These are phyloP conservation scores for Fragum fragum DNA, from an alignment of 2,888 invertebrate species.

Conservation along the genomic window DNA sequence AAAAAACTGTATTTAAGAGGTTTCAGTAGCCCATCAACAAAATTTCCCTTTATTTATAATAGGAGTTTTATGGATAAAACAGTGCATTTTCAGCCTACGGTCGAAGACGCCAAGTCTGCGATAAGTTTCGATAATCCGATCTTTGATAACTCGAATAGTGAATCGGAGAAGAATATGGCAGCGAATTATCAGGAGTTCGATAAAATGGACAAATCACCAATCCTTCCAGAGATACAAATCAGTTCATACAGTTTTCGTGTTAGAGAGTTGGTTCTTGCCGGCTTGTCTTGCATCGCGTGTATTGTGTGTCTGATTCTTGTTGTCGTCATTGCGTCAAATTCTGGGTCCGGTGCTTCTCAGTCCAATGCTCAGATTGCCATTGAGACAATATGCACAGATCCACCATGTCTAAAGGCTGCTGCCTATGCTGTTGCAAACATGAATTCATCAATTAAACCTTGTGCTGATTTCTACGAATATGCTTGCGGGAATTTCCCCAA, in stretches of 20 bases:
- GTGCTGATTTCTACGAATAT: slow-evolving; percentile 87
- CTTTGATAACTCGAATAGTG: not conserved
- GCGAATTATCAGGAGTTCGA: slow-evolving; percentile 77
- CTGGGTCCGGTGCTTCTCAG: slow-evolving; percentile 7
- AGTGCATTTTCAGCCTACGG: slow-evolving; percentile 32
- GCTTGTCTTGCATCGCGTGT: slow-evolving; percentile 64
- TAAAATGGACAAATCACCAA: slow-evolving; percentile 70
- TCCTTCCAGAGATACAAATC: slow-evolving; percentile 69
- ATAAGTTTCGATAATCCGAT: slow-evolving; percentile 48
- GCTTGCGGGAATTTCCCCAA: slow-evolving; percentile 88
- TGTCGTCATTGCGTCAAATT: slow-evolving; percentile 68
- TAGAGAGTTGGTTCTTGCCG: slow-evolving; percentile 73
- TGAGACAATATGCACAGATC: slow-evolving; percentile 66
- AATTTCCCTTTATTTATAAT: too few species aligned
- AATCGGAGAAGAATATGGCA: slow-evolving; percentile 61
- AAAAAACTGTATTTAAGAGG: too few species aligned
- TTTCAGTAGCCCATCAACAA: too few species aligned
- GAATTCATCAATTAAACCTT: slow-evolving; percentile 86
- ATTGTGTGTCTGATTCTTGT: slow-evolving; percentile 74
- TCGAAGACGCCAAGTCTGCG: slow-evolving; percentile 13
- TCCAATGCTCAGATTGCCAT: slow-evolving; percentile 57
- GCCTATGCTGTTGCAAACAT: slow-evolving; percentile 72
- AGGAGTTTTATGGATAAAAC: slow-evolving; percentile 38
- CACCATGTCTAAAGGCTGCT: slow-evolving; percentile 75
- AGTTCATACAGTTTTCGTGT: slow-evolving; percentile 68